Evolutionary conservation across 2,113 vertebrate species (phyloP), one percentile per base, ranked within the genome.

Genomic region (Murina feae): DNA sequence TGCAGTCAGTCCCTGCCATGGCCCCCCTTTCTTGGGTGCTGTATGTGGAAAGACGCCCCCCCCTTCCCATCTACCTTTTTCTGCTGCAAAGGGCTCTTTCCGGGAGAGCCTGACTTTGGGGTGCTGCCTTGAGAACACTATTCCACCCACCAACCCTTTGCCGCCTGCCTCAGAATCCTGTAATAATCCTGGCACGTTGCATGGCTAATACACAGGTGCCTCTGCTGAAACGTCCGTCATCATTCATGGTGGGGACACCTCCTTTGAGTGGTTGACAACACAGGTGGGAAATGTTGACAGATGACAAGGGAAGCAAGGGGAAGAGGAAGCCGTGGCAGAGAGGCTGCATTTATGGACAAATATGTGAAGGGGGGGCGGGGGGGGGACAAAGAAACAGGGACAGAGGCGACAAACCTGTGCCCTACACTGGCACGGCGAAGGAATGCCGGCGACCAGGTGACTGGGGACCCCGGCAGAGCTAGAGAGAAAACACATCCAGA

Each of bases 321-420:
- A 82, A 60, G 17, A n/a, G 51, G 44, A 28, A 42, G 81, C 44
- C 42, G 5, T 39, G 30, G 74, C 21, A 65, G 58, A 35, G 18
- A 68, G 0, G 0, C 17, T 37, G 9, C 12, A 1, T 6, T 37
- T 58, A 11, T 4, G 25, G 1, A 69, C 6, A 18, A 42, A 44
- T 5, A 14, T 28, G 20, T 44, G 65, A 75, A 3, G 0, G 28
- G 32, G 84, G 21, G 21, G 21, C 6, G 42, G 7, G 53, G 4
- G 23, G 53, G 18, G 37, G 17, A n/a, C 71, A 25, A 47, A 88
- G 63, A 37, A 6, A 2, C 13, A 0, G n/a, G 25, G 17, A 13
- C 0, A 32, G 63, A 51, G 63, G 28, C 3, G 32, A 72, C 39
- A 37, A 1, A 23, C 1, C 30, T 23, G 49, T 3, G 66, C 5